A percentile compares a stretch with the other conserved stretches of the same genome.
Evolutionary conservation across 2,888 invertebrate species (phyloP).

Genomic region (Lasius fuliginosus): DNA sequence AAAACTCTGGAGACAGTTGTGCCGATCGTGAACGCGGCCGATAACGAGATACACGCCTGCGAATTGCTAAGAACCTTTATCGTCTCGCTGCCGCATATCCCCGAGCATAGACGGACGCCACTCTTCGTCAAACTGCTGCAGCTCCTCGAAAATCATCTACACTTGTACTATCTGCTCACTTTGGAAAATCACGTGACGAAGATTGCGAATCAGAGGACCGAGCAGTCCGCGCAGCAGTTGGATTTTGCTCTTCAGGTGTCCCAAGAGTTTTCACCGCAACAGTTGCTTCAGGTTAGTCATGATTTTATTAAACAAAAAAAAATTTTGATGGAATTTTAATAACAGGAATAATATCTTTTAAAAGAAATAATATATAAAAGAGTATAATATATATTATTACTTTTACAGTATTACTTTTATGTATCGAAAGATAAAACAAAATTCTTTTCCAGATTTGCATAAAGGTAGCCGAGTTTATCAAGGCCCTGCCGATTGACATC

Average conservation of each 20-base stretch:
- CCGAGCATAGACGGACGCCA: slow-evolving; percentile 95
- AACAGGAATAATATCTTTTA: neutral
- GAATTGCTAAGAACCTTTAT: slow-evolving; percentile 96
- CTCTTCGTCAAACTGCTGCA: slow-evolving; percentile 93
- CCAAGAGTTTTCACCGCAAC: slow-evolving; percentile 89
- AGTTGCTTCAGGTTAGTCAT: slow-evolving; percentile 87
- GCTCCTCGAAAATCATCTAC: slow-evolving; percentile 91
- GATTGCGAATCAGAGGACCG: slow-evolving; percentile 72
- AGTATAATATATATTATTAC: too few relatives aligned
- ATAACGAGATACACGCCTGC: slow-evolving; percentile 87
- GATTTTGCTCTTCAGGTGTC: slow-evolving; percentile 91
- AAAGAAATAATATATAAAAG: neutral
- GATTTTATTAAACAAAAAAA: neutral
- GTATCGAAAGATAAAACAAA: neutral
- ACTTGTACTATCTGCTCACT: slow-evolving; percentile 91
- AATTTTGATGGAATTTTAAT: neutral
- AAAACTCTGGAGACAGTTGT: slow-evolving; percentile 96
- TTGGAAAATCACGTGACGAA: slow-evolving; percentile 90
- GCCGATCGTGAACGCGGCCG: slow-evolving; percentile 90
- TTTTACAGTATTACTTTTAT: neutral
- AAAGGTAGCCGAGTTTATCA: slow-evolving; percentile 90
- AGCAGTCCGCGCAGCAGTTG: slow-evolving; percentile 82
- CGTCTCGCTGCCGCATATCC: slow-evolving; percentile 96
- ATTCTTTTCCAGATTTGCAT: slow-evolving; percentile 87
- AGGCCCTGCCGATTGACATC: slow-evolving; percentile 90